These are phyloP conservation scores for Serinus canaria DNA, from an alignment of 2,113 vertebrate species.

Conservation along the genomic window DNA sequence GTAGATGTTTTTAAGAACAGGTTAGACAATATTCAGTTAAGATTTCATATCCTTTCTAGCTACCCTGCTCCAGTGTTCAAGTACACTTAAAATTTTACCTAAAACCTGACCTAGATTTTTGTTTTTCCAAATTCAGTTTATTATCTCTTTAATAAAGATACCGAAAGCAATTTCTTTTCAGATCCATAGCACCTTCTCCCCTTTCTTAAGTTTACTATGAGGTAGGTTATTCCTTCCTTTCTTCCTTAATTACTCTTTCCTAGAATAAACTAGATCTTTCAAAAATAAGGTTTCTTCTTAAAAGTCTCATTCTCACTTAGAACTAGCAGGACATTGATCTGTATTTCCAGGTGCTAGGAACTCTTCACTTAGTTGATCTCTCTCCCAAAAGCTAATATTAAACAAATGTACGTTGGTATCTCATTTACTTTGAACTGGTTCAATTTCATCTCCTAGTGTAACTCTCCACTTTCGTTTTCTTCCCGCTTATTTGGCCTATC, in stretches of 20 bases:
- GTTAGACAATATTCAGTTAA: slow-evolving; percentile 21
- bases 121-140: not conserved
- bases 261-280: not conserved
- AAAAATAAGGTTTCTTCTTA: not conserved
- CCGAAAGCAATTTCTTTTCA: not conserved
- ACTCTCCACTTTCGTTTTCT: slow-evolving; percentile 30
- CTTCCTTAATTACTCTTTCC: not conserved
- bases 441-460: not conserved
- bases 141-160: not conserved
- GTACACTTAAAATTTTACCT: not conserved
- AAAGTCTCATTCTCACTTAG: not conserved
- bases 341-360: not conserved
- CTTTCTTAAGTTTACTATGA: not conserved
- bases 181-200: not conserved
- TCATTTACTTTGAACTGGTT: not conserved
- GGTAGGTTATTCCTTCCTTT: not conserved
- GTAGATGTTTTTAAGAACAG: slow-evolving; percentile 38
- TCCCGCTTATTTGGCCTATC: not conserved
- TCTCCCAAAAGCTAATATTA: not conserved
- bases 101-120: not conserved
- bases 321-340: not conserved
- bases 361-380: not conserved
- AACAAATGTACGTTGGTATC: not conserved
- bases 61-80: not conserved
- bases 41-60: not conserved